Base-by-base conservation (phyloP, 2,888 invertebrate genomes). In the Lampropteryx suffumata region DNA sequence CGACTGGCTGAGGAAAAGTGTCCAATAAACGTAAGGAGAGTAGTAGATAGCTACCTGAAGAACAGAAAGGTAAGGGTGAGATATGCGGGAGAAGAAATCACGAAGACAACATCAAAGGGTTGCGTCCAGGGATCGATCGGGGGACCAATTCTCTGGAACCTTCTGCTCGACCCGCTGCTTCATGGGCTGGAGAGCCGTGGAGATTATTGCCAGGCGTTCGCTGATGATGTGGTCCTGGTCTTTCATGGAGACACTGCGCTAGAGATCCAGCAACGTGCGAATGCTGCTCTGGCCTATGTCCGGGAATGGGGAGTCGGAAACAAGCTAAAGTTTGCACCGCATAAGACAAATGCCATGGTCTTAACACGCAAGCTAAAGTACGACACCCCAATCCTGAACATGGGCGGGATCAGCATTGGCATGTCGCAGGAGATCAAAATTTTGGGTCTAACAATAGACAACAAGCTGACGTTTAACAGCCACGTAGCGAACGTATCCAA, bases 391-490 rank as follows among this genome's bases (percentile, higher is more conserved):
- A 12, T 13, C 8, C 32, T 32, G 1, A 12, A 8, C 13, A 32
- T 32, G 14, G 36, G 33, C 13, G 26, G 35, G 14, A n/a, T 34
- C 33, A 27, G 8, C 40, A 55, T 51, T 11, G 37, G 3, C 8
- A 35, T 49, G 36, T 11, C 30, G 2, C n/a, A 13, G 1, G 30
- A 49, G 8, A 13, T 49, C 0, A 41, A 36, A 8, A 10, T 41
- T 1, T 17, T 49, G 8, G 49, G 49, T 3, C 49, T 49, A 6
- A 42, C 27, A 0, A 43, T 50, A 6, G 50, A 50, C 8, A 1
- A 43, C 9, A 32, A 37, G 24, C 29, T 50, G 11, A 50, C 50
- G 0, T 50, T 50, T 13, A 40, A 40, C 2, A 9, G 4, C 8
- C 39, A 40, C 34, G 10, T 8, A 0, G 3, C 34, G n/a, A 24